A percentile compares a stretch with the other conserved stretches of the same genome.
Evolutionary conservation across 2,113 vertebrate species (phyloP).

Genomic region (Nannobrachium achirus): DNA sequence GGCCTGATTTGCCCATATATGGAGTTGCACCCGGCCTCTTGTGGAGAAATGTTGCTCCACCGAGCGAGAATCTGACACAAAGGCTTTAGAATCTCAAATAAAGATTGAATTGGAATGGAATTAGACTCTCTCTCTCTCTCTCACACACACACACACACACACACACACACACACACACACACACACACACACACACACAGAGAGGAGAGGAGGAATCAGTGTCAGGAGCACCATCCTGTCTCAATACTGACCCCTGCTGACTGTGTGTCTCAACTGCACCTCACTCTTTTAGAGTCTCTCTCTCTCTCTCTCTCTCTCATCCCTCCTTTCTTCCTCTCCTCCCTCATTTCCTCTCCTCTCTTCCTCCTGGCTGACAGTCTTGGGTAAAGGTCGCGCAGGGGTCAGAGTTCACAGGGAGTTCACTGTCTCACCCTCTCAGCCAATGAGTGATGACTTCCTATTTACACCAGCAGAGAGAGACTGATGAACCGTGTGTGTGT

Average conservation of each 20-base stretch:
- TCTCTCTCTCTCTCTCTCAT: conserved; percentile 5
- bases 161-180: background rate
- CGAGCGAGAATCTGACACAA: too few relatives aligned
- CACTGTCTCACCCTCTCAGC: conserved; percentile 48
- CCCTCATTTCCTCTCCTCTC: conserved; percentile 17
- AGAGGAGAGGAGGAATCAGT: background rate
- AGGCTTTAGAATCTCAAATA: too few relatives aligned
- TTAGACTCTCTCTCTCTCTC: too few relatives aligned
- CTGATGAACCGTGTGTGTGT: conserved; percentile 19
- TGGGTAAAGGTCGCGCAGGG: conserved; percentile 35
- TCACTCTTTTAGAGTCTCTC: background rate
- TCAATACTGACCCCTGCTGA: conserved; percentile 72
- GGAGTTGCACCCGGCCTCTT: too few relatives aligned
- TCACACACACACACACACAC: background rate
- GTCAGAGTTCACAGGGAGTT: conserved; percentile 64
- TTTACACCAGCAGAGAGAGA: conserved; percentile 49
- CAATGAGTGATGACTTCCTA: conserved; percentile 72
- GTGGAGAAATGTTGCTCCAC: too few relatives aligned
- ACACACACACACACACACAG: background rate
- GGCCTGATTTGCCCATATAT: too few relatives aligned
- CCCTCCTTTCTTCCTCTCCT: conserved; percentile 24
- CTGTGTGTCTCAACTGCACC: background rate
- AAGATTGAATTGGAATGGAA: too few relatives aligned
- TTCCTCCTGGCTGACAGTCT: conserved; percentile 23
- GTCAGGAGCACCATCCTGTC: conserved; percentile 34